Evolutionary conservation across 2,888 invertebrate genomes (phyloP), one percentile per base, ranked within the genome.

Genomic region (Noctua janthe): DNA sequence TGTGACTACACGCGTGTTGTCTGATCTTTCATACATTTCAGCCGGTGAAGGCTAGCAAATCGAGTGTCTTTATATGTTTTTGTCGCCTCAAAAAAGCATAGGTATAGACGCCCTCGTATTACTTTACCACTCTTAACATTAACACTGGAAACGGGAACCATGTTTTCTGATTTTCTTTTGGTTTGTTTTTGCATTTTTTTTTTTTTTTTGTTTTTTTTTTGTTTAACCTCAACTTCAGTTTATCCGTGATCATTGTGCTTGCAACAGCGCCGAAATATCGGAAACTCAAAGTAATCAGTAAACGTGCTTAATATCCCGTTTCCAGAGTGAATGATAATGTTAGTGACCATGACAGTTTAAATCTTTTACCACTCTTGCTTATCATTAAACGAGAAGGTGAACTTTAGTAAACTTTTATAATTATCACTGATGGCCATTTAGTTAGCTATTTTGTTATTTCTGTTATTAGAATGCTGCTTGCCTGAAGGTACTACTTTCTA

Each of bases 1-100:
- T 35, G 62, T 43, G 70, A 67, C 49, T 39, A 2, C 11, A 39
- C 67, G 71, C 66, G 76, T 80, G 82, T 80, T 81, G 78, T 84
- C 71, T 78, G 73, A 82, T 82, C 74, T 86, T 86, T 79, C 66
- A 87, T 77, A 49, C 56, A 76, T 54, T 49, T 56, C 72, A 54
- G 56, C 4, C 39, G 6, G 39, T 49, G 29, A 11, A 64, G 43
- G 54, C 71, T 64, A 23, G 20, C 7, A 39, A 39, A 51, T 29
- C 47, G 35, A 35, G 11, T 51, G 1, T 39, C 10, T 17, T 8
- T 64, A 29, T 3, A 43, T 43, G 23, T 13, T n/a, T 67, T 23
- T 35, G 13, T 13, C n/a, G 13, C 43, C 13, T 67, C 13, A n/a
- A 67, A 8, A 15, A 67, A n/a, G 10, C n/a, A n/a, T 59, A 13